These are phyloP conservation scores for Porites lutea DNA, from an alignment of 64 coral and sea anemone genomes.

Conservation along the genomic window DNA sequence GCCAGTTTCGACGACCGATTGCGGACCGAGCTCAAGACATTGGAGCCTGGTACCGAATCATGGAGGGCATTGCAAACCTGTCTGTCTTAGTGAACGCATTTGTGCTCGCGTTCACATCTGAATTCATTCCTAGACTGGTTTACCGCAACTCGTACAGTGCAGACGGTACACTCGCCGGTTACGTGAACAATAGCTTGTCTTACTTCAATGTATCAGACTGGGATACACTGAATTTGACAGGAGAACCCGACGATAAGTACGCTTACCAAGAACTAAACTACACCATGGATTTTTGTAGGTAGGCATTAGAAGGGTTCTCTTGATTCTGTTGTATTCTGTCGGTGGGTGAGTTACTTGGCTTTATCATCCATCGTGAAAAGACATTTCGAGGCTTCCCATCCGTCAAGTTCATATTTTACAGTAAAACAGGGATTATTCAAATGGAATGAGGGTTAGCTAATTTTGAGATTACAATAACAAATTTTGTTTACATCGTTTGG, in stretches of 20 bases:
- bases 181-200: constrained; percentile 80
- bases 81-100: constrained; percentile 95
- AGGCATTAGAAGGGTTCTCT: neutral
- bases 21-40: constrained; percentile 90
- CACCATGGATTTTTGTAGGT: constrained; percentile 75
- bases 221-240: neutral
- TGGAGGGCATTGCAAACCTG: constrained; percentile 85
- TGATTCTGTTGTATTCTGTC: neutral
- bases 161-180: constrained; percentile 85
- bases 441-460: too few relatives aligned
- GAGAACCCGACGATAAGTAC: constrained; percentile 58
- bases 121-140: constrained; percentile 93
- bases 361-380: neutral
- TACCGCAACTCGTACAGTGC: constrained; percentile 76
- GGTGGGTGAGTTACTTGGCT: neutral
- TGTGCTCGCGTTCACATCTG: constrained; percentile 96
- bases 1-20: constrained; percentile 86
- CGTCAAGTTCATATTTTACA: too few relatives aligned
- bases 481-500: too few relatives aligned
- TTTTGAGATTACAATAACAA: too few relatives aligned
- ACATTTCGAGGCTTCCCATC: too few relatives aligned
- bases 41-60: constrained; percentile 92
- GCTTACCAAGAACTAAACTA: constrained; percentile 71
- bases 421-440: too few relatives aligned
- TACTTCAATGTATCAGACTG: constrained; percentile 86